Percentiles rank a stretch among this genome's conserved stretches.
Evolutionary conservation across 2,888 invertebrate species (phyloP).

Genomic region (Meteorus cinctellus): DNA sequence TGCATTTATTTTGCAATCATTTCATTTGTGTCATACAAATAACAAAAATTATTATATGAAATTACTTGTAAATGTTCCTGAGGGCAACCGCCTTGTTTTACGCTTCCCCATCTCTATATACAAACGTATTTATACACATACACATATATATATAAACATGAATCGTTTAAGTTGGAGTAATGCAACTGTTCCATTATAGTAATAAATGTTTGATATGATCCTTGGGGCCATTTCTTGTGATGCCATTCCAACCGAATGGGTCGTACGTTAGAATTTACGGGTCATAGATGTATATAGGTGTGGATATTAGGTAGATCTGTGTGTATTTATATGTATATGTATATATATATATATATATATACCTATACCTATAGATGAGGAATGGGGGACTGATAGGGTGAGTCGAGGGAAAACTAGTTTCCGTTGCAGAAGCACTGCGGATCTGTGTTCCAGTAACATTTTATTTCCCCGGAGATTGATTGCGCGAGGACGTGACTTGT

Average conservation of each 20-base stretch:
- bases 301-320: not conserved
- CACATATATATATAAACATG: constrained; percentile 4
- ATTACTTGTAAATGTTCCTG: too few relatives aligned
- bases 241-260: constrained; percentile 21
- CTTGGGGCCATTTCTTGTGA: constrained; percentile 19
- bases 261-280: constrained; percentile 40
- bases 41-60: too few relatives aligned
- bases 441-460: constrained; percentile 42
- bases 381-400: constrained; percentile 33
- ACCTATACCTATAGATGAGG: not conserved
- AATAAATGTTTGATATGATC: constrained; percentile 15
- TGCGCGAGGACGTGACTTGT: constrained; percentile 18
- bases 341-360: not conserved
- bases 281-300: constrained; percentile 26
- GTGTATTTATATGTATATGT: not conserved
- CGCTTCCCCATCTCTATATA: too few relatives aligned
- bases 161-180: constrained; percentile 21
- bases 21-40: too few relatives aligned
- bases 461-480: constrained; percentile 30
- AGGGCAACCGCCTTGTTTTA: too few relatives aligned
- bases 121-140: not conserved
- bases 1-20: too few relatives aligned
- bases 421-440: constrained; percentile 31
- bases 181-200: constrained; percentile 32
- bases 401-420: constrained; percentile 9